Evolutionary conservation across 2,113 vertebrate genomes (phyloP).

Genomic region (Onychostoma macrolepis): DNA sequence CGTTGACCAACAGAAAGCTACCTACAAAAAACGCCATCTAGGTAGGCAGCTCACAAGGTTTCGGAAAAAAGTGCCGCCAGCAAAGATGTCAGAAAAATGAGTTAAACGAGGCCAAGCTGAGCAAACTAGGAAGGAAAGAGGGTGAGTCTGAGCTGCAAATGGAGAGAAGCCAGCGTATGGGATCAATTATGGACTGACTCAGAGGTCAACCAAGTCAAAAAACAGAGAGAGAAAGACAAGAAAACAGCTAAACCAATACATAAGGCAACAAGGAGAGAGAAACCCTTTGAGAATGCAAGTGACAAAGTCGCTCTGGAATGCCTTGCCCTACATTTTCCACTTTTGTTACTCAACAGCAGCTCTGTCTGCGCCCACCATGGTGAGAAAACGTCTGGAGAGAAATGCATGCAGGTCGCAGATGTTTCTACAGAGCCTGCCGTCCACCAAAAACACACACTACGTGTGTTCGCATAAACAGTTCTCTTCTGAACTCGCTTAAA

Average conservation of each 20-base stretch:
- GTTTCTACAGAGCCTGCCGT: background rate
- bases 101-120: background rate
- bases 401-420: background rate
- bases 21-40: too few species aligned
- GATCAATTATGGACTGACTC: constrained; percentile 46
- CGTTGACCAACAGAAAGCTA: background rate
- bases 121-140: background rate
- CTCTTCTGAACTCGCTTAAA: background rate
- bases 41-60: too few species aligned
- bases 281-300: background rate
- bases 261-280: background rate
- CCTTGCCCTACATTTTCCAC: constrained; percentile 41
- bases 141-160: background rate
- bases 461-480: background rate
- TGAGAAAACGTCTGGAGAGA: background rate
- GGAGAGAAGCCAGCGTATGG: constrained; percentile 40
- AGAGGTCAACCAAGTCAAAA: background rate
- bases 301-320: constrained; percentile 40
- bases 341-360: background rate
- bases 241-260: background rate
- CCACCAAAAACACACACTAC: background rate
- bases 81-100: background rate
- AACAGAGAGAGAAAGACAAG: background rate
- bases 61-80: background rate
- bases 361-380: background rate